Conservation (phyloP, 2,797 vertebrate species). For the Chanos chanos region DNA sequence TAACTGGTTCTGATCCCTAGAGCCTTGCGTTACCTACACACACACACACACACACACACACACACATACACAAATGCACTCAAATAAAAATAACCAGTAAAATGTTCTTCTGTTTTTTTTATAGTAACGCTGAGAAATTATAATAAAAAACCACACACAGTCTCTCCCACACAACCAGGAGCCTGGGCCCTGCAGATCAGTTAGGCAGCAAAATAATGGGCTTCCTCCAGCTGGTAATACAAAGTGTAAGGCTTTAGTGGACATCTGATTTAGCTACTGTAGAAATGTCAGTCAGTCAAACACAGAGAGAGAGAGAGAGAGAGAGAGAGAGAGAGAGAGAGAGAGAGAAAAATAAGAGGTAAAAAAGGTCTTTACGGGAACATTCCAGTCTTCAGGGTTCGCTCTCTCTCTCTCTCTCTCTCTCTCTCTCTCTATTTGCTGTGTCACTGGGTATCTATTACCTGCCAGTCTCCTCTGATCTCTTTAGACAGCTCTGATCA, state of each 20-base stretch:
- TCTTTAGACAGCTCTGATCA: constrained; percentile 99
- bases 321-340: constrained; percentile 67
- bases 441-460: constrained; percentile 96
- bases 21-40: constrained; percentile 65
- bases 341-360: constrained; percentile 54
- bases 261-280: constrained; percentile 82
- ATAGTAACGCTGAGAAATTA: constrained; percentile 1
- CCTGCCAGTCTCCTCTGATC: constrained; percentile 98
- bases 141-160: constrained; percentile 23
- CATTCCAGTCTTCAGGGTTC: constrained; percentile 79
- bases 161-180: constrained; percentile 31
- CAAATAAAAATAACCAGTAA: not conserved
- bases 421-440: constrained; percentile 75
- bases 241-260: constrained; percentile 81
- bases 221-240: constrained; percentile 85
- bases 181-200: constrained; percentile 42
- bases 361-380: constrained; percentile 84
- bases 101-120: not conserved
- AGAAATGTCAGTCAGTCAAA: constrained; percentile 74
- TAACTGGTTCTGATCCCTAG: constrained; percentile 59
- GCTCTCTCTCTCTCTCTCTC: constrained; percentile 15
- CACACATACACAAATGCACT: constrained; percentile 33
- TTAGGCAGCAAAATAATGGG: constrained; percentile 75
- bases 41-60: constrained; percentile 74
- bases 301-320: constrained; percentile 28